A percentile compares a stretch with the other conserved stretches of the same genome.
Evolutionary conservation across 92 coral and sea anemone genomes (phyloP).

Genomic region (Isaurus tuberculatus): DNA sequence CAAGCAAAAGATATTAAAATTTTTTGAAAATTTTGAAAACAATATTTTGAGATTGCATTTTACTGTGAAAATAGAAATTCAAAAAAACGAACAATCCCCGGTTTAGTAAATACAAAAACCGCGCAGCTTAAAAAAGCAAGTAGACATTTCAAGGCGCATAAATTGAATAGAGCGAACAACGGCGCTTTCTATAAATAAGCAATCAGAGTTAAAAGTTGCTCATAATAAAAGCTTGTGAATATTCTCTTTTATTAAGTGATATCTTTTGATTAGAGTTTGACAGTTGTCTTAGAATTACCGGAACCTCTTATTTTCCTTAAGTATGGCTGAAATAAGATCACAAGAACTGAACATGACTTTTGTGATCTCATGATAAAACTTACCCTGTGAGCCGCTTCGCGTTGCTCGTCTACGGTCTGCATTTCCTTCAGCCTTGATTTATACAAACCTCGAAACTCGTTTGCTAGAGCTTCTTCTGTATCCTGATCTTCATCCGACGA

Average conservation of each 20-base stretch:
- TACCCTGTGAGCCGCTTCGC: constrained; percentile 88
- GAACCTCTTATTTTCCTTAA: background rate
- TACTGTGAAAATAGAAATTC: background rate
- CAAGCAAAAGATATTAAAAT: background rate
- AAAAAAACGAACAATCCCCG: background rate
- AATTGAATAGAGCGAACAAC: background rate
- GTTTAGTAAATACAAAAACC: background rate
- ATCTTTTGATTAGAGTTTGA: background rate
- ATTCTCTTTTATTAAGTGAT: background rate
- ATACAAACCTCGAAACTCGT: constrained; percentile 89
- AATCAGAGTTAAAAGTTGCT: constrained; percentile 5
- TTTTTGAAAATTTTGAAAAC: background rate
- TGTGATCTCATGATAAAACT: background rate
- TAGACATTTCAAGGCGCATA: background rate
- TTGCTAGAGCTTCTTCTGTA: constrained; percentile 78
- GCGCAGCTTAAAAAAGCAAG: background rate
- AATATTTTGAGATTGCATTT: background rate
- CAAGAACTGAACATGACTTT: background rate
- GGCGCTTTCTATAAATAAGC: background rate
- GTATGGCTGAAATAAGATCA: constrained; percentile 1
- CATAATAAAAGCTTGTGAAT: background rate
- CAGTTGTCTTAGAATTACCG: constrained; percentile 10
- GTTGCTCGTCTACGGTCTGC: constrained; percentile 86
- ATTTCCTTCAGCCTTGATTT: constrained; percentile 80
- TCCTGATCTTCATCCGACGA: constrained; percentile 76